Evolutionary conservation across 1,140 invertebrate genomes (phyloP), one percentile per base, ranked within the genome.

Genomic region (Onthophagus taurus): DNA sequence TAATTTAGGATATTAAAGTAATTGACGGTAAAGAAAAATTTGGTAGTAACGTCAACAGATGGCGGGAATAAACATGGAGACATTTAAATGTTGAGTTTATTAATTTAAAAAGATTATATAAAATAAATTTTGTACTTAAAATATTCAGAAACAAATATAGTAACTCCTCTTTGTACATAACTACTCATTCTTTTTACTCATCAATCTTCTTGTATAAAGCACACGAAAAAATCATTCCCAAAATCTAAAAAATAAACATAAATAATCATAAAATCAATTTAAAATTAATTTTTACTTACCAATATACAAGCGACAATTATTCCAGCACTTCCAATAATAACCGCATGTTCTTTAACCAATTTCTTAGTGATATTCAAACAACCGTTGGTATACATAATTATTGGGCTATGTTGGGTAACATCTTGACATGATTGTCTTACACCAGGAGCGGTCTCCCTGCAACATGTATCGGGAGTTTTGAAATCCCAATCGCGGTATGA

Each of bases 271-370:
- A 29, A 36, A 53, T 43, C 23, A 42, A 31, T 33, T 52, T 9
- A 48, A 16, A 34, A 29, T 35, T 24, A 19, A n/a, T 26, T 8
- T 20, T 30, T 44, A 46, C 53, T 69, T 69, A 86, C 83, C 82
- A 90, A 84, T n/a, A 90, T 63, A 50, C 80, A 72, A 4, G 88
- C 83, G 31, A 90, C 81, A 14, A 78, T 74, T 36, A 91, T 78
- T 4, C 85, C 88, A n/a, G 81, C 77, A 12, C 75, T 80, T 30
- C 86, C 89, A 42, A 92, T 75, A 24, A 87, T 74, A 2, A 79
- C 75, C 2, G 87, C 86, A 59, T 90, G 83, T 47, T 78, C 75
- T 45, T 83, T 73, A 50, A 90, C 74, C 56, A 82, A 84, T 19
- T 74, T 67, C 43, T 75, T 75, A 11, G 81, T 78, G 41, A 76